phyloP scores from a whole-genome alignment of 2,113 vertebrate genomes.

The Orthonyx spaldingii region DNA sequence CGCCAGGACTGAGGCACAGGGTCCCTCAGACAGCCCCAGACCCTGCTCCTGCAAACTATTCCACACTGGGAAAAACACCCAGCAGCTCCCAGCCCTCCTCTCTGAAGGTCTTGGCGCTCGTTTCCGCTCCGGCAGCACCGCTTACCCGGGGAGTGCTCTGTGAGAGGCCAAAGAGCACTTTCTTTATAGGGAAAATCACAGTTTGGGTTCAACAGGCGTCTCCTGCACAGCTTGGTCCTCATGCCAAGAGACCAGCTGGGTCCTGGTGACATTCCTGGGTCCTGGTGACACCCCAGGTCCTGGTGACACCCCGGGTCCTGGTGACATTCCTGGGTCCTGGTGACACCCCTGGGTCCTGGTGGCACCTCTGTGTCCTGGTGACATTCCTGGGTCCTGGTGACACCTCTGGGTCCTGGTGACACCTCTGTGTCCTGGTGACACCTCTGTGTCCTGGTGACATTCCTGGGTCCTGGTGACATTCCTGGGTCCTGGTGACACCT shows the following conservation, averaged over 20 bases:
- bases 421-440: too few species aligned
- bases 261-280: too few species aligned
- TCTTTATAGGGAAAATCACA: neutral
- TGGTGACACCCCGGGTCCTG: too few species aligned
- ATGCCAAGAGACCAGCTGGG: neutral
- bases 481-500: too few species aligned
- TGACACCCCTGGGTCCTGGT: too few species aligned
- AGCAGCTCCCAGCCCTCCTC: slow-evolving; percentile 39
- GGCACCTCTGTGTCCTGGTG: too few species aligned
- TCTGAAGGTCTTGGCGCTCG: slow-evolving; percentile 35
- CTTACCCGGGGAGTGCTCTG: neutral
- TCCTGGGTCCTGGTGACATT: too few species aligned
- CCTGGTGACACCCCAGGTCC: too few species aligned
- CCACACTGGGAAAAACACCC: neutral
- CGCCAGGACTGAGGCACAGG: neutral
- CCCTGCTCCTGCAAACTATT: neutral
- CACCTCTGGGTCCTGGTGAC: too few species aligned
- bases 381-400: too few species aligned
- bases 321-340: too few species aligned
- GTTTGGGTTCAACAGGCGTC: neutral
- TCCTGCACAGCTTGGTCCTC: neutral
- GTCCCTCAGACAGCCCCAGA: neutral
- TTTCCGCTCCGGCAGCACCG: neutral
- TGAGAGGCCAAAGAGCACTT: neutral
- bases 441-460: too few species aligned